Percentiles rank a stretch among this genome's conserved stretches.
Evolutionary conservation across 2,797 vertebrate genomes (phyloP).

Genomic region (Salarias fasciatus): DNA sequence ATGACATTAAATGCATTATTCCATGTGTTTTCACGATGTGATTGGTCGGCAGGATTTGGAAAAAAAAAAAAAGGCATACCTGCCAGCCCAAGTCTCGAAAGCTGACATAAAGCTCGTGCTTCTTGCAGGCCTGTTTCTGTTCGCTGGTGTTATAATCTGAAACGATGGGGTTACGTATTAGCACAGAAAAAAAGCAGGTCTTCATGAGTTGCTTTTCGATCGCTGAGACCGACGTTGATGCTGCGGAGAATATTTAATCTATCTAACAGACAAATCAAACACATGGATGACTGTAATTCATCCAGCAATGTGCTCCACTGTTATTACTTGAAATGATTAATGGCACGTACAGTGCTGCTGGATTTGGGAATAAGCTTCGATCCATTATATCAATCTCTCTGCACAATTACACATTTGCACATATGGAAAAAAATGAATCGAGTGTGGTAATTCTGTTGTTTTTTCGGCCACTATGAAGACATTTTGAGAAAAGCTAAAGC

Average conservation of each 20-base stretch:
- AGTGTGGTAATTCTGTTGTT: too few species aligned
- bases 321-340: constrained; percentile 7
- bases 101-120: constrained; percentile 99
- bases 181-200: not conserved
- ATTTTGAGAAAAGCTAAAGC: not conserved
- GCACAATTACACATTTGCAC: not conserved
- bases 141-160: constrained; percentile 97
- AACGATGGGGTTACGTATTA: constrained; percentile 16
- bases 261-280: not conserved
- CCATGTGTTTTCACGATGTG: constrained; percentile 4
- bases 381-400: not conserved
- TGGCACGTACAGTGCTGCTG: not conserved
- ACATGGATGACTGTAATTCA: not conserved
- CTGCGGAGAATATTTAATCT: not conserved
- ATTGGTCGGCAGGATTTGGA: too few species aligned
- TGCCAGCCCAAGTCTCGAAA: constrained; percentile 99
- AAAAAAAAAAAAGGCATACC: constrained; percentile 88
- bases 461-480: not conserved
- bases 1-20: not conserved
- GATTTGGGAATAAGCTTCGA: not conserved
- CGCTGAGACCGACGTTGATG: not conserved
- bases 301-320: not conserved
- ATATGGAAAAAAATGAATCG: not conserved
- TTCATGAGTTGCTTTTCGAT: not conserved
- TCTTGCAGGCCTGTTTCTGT: constrained; percentile 99